These are phyloP conservation scores for Xiphophorus maculatus DNA, from an alignment of 2,113 vertebrate genomes.

Conservation along the genomic window DNA sequence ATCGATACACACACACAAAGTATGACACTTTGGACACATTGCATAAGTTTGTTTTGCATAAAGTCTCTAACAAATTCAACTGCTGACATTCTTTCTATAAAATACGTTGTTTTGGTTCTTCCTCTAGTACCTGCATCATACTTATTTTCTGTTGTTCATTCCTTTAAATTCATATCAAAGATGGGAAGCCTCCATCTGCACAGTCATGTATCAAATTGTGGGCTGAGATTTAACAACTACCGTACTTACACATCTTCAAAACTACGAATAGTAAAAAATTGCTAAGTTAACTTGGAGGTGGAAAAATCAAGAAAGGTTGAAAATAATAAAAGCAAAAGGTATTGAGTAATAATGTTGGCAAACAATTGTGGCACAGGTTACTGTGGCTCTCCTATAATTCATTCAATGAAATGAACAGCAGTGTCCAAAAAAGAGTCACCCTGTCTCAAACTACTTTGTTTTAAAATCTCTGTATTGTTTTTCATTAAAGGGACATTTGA, in stretches of 20 bases:
- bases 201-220: neutral
- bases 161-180: neutral
- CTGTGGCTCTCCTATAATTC: neutral
- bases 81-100: too few species aligned
- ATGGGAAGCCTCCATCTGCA: neutral
- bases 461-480: constrained; percentile 9
- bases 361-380: neutral
- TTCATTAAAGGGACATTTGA: neutral
- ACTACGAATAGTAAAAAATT: neutral
- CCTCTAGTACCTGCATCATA: too few species aligned
- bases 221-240: too few species aligned
- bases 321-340: neutral
- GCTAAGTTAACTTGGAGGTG: neutral
- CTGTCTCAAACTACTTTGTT: constrained; percentile 3
- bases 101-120: too few species aligned
- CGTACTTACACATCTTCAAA: neutral
- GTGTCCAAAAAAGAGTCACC: neutral
- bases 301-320: neutral
- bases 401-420: neutral
- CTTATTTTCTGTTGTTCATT: neutral
- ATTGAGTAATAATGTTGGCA: neutral
- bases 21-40: too few species aligned
- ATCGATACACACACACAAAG: too few species aligned
- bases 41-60: too few species aligned
- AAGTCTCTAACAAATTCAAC: too few species aligned